Percentiles rank a stretch among this genome's conserved stretches.
Evolutionary conservation across 30 jellyfish, hydroid and myxozoan species (phyloP).

Genomic region (Pseudorhiza aurosa): DNA sequence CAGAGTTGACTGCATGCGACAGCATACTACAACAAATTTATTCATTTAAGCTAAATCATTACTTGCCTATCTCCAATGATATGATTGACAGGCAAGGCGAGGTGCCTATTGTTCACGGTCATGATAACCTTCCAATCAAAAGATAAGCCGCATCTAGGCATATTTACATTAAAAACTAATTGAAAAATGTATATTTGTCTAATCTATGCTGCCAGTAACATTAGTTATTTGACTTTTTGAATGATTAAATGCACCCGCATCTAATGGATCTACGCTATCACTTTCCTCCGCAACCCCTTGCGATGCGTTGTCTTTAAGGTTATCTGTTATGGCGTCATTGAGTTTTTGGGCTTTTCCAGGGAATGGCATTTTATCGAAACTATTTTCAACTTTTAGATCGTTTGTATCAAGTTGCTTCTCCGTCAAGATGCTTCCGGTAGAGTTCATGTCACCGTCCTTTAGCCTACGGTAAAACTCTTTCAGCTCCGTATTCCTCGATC

Average conservation of each 20-base stretch:
- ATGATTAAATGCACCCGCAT: background rate
- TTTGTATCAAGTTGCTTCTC: slow-evolving; percentile 12
- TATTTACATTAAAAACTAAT: background rate
- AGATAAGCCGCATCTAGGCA: too few species aligned
- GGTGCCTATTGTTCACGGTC: too few species aligned
- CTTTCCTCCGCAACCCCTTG: background rate
- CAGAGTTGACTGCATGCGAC: too few species aligned
- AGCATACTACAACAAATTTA: too few species aligned
- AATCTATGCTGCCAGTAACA: slow-evolving; percentile 11
- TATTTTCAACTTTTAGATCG: slow-evolving; percentile 29
- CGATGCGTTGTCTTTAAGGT: background rate
- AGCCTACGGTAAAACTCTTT: slow-evolving; percentile 54
- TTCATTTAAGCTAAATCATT: too few species aligned
- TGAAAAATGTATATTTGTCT: background rate
- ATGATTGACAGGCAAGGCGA: too few species aligned
- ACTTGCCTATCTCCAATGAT: too few species aligned
- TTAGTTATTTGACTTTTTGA: background rate
- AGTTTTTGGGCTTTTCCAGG: slow-evolving; percentile 76
- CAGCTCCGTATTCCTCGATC: slow-evolving; percentile 45
- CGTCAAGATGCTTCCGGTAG: background rate
- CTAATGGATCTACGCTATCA: background rate
- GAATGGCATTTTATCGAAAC: slow-evolving; percentile 47
- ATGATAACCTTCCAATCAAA: too few species aligned
- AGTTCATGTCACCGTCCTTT: slow-evolving; percentile 51
- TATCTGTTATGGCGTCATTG: slow-evolving; percentile 37